Base-by-base conservation (phyloP, 2,797 vertebrate genomes). In the Falco berigora region DNA sequence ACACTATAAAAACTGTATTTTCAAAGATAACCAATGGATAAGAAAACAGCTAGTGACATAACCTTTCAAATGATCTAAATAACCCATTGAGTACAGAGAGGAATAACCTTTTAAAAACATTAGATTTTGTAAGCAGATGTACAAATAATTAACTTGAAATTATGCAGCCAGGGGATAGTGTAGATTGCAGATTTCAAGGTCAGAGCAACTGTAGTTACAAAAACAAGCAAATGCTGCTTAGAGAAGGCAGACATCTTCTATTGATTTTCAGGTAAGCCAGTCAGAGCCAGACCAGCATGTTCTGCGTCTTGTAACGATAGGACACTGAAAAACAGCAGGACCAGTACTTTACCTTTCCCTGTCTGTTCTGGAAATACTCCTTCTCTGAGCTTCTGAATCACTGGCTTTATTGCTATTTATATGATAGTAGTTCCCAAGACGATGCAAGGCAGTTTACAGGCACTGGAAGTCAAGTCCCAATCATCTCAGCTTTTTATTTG, bases 131-230 rank as follows among this genome's bases (percentile, higher is more conserved):
- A 96, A 95, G 38, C 58, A 88, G 44, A 78, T 49, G 30, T 76
- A 97, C 84, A 95, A 95, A 91, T 94, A 95, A 94, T 95, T 95
- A 90, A 74, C 88, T 93, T 92, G 78, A 96, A 96, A 94, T 93
- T 94, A 95, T 88, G 82, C 46, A 94, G 22, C 42, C 34, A 82
- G 77, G 53, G 38, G 90, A 89, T 94, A 86, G 84, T 47, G 74
- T 61, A 84, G 66, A 86, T 56, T 81, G n/a, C 40, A 66, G 82
- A 92, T 91, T 88, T 59, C 75, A 50, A 82, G 74, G 69, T 74
- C 93, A 90, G 85, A 90, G 86, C 25, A 46, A 95, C 63, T 66
- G 40, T 49, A 63, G 58, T 75, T 63, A 58, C 59, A 91, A 79
- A 92, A 59, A 44, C 69, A 92, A 94, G 55, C 8, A 86, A 81